These are phyloP conservation scores for Phaonia tiefii DNA, from an alignment of 2,888 invertebrate species.

Conservation along the genomic window DNA sequence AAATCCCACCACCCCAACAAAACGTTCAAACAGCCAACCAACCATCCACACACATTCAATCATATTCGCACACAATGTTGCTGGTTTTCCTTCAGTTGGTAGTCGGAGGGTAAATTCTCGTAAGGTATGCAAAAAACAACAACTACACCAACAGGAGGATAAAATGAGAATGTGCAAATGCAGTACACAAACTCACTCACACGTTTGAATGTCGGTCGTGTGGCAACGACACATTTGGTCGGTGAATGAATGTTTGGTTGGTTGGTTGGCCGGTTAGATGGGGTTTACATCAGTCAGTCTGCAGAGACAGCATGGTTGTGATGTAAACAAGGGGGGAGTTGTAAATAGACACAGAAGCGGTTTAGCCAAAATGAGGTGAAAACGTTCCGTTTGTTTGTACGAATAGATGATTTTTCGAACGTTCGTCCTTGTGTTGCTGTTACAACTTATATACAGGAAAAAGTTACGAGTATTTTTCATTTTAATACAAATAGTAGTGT, in stretches of 20 bases:
- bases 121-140: not conserved
- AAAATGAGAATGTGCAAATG: constrained; percentile 3
- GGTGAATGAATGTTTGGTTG: not conserved
- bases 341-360: not conserved
- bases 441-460: too few relatives aligned
- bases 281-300: constrained; percentile 7
- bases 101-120: not conserved
- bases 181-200: not conserved
- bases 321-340: not conserved
- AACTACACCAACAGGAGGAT: not conserved
- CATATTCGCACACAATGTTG: not conserved
- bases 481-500: too few relatives aligned
- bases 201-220: not conserved
- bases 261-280: not conserved
- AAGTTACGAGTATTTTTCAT: too few relatives aligned
- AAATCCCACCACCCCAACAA: constrained; percentile 9
- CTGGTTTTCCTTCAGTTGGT: not conserved
- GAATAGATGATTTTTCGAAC: too few relatives aligned
- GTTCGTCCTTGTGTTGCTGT: too few relatives aligned
- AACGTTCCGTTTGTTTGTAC: too few relatives aligned
- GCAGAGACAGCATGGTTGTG: not conserved
- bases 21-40: too few relatives aligned
- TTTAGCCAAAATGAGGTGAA: too few relatives aligned
- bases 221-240: not conserved
- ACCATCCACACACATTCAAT: not conserved